Conservation (phyloP, 2,888 invertebrate genomes). For the Xestia c-nigrum region DNA sequence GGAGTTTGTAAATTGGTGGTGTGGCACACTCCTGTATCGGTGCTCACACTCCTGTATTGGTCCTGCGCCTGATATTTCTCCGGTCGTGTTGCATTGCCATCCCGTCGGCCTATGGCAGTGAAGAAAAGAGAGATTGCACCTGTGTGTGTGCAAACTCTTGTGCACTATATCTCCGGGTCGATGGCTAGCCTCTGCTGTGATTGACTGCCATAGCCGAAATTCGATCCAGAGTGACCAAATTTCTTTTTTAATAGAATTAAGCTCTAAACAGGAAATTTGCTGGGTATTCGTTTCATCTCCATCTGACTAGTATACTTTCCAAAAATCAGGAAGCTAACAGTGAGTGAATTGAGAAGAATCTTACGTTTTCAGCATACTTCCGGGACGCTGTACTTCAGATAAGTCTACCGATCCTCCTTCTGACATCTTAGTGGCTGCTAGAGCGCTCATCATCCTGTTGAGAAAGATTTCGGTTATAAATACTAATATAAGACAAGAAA, state of each 20-base stretch:
- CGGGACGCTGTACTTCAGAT: constrained; percentile 92
- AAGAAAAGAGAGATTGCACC: neutral
- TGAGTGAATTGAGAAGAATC: constrained; percentile 57
- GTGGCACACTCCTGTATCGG: neutral
- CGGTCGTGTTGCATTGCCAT: neutral
- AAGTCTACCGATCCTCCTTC: constrained; percentile 94
- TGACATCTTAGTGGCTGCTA: constrained; percentile 95
- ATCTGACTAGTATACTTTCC: neutral
- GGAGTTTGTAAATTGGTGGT: neutral
- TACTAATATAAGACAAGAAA: neutral
- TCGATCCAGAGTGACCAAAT: neutral
- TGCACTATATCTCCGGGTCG: neutral
- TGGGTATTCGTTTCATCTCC: neutral
- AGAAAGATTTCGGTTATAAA: neutral
- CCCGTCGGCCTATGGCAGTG: no score
- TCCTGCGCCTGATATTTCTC: neutral
- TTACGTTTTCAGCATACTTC: constrained; percentile 91
- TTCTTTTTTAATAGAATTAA: neutral
- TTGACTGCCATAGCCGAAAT: neutral
- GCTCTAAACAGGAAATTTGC: neutral
- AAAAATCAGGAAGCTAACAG: neutral
- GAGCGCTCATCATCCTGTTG: constrained; percentile 92
- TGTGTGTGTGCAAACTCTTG: neutral
- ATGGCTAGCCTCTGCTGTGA: neutral
- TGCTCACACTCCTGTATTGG: neutral